phyloP scores from a whole-genome alignment of 30 jellyfish, hydroid and myxozoan genomes.

The Cassiopea xamachana region DNA sequence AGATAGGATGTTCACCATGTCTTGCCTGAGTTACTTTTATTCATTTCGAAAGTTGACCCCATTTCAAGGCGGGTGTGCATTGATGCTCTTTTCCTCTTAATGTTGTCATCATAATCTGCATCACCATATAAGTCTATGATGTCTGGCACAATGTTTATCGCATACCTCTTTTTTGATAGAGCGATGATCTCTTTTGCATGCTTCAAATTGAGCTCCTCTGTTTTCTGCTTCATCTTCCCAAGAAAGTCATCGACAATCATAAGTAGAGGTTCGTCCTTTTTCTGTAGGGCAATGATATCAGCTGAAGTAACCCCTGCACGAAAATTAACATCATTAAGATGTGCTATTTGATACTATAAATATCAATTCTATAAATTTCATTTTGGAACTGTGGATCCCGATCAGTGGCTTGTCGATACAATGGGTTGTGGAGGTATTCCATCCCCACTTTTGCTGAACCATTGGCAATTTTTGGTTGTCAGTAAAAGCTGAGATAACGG shows the following conservation, averaged over 20 bases:
- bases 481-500: too few species aligned
- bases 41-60: neutral
- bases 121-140: constrained; percentile 32
- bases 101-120: constrained; percentile 31
- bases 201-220: constrained; percentile 36
- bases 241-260: constrained; percentile 9
- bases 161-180: constrained; percentile 24
- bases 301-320: constrained; percentile 10
- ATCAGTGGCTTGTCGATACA: too few species aligned
- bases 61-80: neutral
- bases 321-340: too few species aligned
- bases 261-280: constrained; percentile 13
- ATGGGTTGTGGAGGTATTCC: too few species aligned
- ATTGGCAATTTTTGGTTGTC: too few species aligned
- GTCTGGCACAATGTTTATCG: constrained; percentile 48
- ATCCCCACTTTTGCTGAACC: too few species aligned
- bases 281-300: neutral
- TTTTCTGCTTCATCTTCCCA: neutral
- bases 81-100: neutral
- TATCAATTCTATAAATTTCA: too few species aligned
- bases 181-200: constrained; percentile 33
- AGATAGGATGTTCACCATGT: too few species aligned
- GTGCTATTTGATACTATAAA: too few species aligned
- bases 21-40: neutral
- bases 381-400: too few species aligned